Evolutionary conservation across 2,888 invertebrate genomes (phyloP).

Genomic region (Drosophila affinis): DNA sequence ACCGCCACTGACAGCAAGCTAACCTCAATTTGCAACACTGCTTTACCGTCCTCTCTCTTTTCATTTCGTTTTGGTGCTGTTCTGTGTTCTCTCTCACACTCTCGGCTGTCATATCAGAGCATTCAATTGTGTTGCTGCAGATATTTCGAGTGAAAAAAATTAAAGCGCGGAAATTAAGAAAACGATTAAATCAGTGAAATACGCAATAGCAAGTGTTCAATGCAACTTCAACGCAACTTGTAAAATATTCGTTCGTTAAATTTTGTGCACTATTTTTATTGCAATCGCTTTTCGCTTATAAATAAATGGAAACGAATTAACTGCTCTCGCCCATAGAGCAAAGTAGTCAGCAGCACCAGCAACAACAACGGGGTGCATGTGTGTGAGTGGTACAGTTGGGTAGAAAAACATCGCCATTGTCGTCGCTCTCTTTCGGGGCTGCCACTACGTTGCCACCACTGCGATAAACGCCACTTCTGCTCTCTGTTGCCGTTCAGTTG

Average conservation of each 20-base stretch:
- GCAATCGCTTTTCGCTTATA: neutral
- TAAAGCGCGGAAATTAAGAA: neutral
- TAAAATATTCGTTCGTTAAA: too few species aligned
- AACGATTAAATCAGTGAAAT: neutral
- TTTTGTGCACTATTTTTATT: neutral
- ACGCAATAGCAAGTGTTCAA: neutral
- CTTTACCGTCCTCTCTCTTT: neutral
- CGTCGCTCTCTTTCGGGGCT: constrained; percentile 41
- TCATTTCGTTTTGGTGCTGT: neutral
- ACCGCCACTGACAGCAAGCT: neutral
- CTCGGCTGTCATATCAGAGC: neutral
- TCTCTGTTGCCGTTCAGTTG: neutral
- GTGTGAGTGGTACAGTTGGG: constrained; percentile 69
- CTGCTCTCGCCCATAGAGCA: neutral
- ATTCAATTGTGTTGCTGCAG: constrained; percentile 10
- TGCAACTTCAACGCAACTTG: too few species aligned
- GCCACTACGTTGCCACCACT: constrained; percentile 41
- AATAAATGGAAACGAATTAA: neutral
- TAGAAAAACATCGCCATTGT: constrained; percentile 69
- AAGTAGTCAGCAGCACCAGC: constrained; percentile 11
- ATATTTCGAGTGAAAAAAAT: neutral
- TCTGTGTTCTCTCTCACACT: constrained; percentile 17
- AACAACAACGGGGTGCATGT: constrained; percentile 27
- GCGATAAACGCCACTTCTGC: neutral
- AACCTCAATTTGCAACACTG: constrained; percentile 5